A percentile compares a stretch with the other conserved stretches of the same genome.
Conservation (phyloP, 2,113 vertebrate species). For the Rhinoderma darwinii region DNA sequence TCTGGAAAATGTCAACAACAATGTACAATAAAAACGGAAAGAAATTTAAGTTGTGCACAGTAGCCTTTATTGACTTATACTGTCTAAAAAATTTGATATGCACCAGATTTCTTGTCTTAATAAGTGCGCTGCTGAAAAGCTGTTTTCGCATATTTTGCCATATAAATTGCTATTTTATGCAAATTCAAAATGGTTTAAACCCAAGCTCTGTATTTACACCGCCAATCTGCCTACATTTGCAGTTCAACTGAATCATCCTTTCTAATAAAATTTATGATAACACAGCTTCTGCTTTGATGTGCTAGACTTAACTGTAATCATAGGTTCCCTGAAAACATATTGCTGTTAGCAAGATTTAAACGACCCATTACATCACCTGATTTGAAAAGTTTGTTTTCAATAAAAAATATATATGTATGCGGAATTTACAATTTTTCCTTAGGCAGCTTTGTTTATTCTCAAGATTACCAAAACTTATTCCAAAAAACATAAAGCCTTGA, state of each 20-base stretch:
- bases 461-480: conserved; percentile 56
- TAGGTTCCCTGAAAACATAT: conserved; percentile 81
- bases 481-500: conserved; percentile 46
- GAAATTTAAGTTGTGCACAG: conserved; percentile 75
- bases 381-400: conserved; percentile 77
- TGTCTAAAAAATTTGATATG: conserved; percentile 83
- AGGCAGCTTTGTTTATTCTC: conserved; percentile 59
- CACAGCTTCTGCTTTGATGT: conserved; percentile 74
- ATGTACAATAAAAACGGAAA: conserved; percentile 79
- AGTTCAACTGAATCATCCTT: conserved; percentile 72
- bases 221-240: conserved; percentile 79
- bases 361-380: conserved; percentile 80
- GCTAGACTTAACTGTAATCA: conserved; percentile 73
- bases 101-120: conserved; percentile 76
- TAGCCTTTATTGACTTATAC: conserved; percentile 77
- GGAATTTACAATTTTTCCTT: conserved; percentile 76
- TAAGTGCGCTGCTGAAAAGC: conserved; percentile 77
- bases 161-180: conserved; percentile 75
- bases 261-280: conserved; percentile 81
- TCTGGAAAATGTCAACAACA: conserved; percentile 81
- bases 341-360: conserved; percentile 80
- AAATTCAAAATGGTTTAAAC: conserved; percentile 74
- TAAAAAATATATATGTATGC: conserved; percentile 77
- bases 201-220: conserved; percentile 77
- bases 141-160: conserved; percentile 66